Evolutionary conservation across 1,140 invertebrate species (phyloP), one percentile per base, ranked within the genome.

Genomic region (Bombus affinis): DNA sequence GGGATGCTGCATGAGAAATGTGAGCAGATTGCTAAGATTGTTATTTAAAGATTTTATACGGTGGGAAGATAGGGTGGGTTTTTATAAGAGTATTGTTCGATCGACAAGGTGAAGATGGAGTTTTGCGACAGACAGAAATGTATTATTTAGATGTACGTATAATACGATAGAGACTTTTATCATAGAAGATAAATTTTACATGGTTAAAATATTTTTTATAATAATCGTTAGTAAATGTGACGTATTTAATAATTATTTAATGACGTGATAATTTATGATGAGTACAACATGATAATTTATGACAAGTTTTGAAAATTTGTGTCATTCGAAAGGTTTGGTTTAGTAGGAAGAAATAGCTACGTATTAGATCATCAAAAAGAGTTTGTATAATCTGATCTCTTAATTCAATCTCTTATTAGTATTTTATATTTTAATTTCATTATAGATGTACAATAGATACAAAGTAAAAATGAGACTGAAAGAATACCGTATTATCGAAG

Each of bases 1-100:
- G 76, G 83, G 32, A 37, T 59, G n/a, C 28, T 62, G 35, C 28
- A 76, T 83, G 81, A 68, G 81, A 77, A 83, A 68, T 35, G 2
- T n/a, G 18, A 77, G 9, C 47, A 18, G 8, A 1, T 76, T 15
- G n/a, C 1, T 18, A n/a, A 35, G 37, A 57, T 44, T 35, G 22
- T 42, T 32, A 12, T 73, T 59, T n/a, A 44, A 62, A 4, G 12
- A 68, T 1, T 62, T 12, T 62, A 35, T 1, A 35, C 28, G 35
- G 10, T 81, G 66, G 37, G 68, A 39, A 57, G 32, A 71, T 10
- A 25, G 15, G 12, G 22, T 18, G 53, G n/a, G 2, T 65, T 18
- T 32, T 4, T 73, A 22, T 22, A 44, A 73, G 57, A n/a, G 53
- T 10, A 35, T 37, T 57, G 22, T 5, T 25, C 12, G 47, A 59